Evolutionary conservation across 2,113 vertebrate genomes (phyloP).

Genomic region (Ondatra zibethicus): DNA sequence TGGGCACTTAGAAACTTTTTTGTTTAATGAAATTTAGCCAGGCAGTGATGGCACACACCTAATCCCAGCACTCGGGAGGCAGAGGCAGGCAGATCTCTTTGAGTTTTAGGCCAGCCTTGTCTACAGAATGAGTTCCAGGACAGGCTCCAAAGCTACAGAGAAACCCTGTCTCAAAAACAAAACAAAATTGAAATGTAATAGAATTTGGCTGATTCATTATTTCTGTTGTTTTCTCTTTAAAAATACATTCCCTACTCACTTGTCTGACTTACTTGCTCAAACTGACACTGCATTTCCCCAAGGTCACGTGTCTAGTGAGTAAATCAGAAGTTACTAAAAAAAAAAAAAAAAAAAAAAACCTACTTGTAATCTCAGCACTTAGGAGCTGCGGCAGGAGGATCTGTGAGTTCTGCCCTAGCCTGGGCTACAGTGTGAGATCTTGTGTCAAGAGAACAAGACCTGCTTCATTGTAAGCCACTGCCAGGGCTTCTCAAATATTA

Average conservation of each 20-base stretch:
- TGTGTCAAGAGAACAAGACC: neutral
- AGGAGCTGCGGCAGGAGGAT: neutral
- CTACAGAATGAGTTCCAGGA: too few species aligned
- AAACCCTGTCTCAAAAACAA: too few species aligned
- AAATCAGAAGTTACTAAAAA: too few species aligned
- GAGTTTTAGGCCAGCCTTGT: too few species aligned
- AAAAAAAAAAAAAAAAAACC: too few species aligned
- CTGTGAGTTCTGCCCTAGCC: neutral
- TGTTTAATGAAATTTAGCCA: neutral
- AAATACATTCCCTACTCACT: neutral
- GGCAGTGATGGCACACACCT: too few species aligned
- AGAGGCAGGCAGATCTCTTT: too few species aligned
- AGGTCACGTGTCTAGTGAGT: neutral
- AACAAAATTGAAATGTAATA: neutral
- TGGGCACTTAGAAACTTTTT: neutral
- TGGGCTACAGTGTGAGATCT: too few species aligned
- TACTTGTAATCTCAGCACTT: neutral
- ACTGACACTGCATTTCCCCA: neutral
- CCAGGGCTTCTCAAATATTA: neutral
- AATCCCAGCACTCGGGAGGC: too few species aligned
- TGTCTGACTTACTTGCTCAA: neutral
- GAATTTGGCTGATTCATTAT: neutral
- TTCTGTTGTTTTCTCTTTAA: conserved; percentile 24
- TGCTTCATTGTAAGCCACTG: neutral
- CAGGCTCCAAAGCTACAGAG: too few species aligned